Conservation (phyloP, 2,888 invertebrate genomes). For the Phlogophora meticulosa region DNA sequence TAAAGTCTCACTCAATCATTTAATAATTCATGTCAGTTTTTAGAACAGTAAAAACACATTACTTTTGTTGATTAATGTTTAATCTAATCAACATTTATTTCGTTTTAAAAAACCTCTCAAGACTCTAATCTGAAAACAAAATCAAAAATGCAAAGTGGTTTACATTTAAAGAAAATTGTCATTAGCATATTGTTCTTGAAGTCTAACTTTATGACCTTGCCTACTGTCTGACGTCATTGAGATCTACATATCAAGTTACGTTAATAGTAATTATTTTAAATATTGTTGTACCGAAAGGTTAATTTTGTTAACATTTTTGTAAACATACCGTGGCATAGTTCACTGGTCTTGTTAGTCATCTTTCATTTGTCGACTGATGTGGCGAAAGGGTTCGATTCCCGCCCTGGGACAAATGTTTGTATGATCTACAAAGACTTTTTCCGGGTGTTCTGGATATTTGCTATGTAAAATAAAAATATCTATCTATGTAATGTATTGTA, state of each 20-base stretch:
- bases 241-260: conserved; percentile 15
- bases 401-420: too few species aligned
- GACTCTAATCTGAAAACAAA: neutral
- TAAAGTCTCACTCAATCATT: too few species aligned
- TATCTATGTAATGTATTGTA: too few species aligned
- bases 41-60: neutral
- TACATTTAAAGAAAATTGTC: conserved; percentile 27
- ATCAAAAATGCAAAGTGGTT: conserved; percentile 33
- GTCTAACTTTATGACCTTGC: conserved; percentile 9
- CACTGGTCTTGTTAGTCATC: conserved; percentile 7
- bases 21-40: neutral
- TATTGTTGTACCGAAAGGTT: conserved; percentile 9
- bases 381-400: too few species aligned
- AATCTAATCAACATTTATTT: neutral
- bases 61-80: neutral
- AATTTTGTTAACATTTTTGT: too few species aligned
- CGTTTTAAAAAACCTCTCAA: neutral
- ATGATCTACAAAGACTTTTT: too few species aligned
- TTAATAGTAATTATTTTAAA: conserved; percentile 1
- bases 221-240: conserved; percentile 1
- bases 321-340: neutral
- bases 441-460: too few species aligned
- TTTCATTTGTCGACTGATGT: conserved; percentile 11
- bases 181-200: conserved; percentile 24
- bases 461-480: too few species aligned